Evolutionary conservation across 2,888 invertebrate species (phyloP).

Genomic region (Bembecia ichneumoniformis): DNA sequence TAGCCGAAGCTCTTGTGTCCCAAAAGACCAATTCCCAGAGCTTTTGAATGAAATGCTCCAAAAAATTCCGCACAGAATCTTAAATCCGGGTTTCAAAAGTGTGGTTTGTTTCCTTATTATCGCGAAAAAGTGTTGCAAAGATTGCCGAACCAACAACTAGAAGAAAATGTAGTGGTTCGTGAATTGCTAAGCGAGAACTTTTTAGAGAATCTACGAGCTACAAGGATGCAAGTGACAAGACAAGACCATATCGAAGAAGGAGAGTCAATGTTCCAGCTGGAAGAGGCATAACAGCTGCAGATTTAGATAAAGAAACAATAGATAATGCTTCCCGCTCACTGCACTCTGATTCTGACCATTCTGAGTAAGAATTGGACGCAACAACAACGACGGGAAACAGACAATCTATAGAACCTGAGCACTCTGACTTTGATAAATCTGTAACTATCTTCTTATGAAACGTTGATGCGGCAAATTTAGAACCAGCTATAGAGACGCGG

Average conservation of each 20-base stretch:
- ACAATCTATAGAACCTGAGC: neutral
- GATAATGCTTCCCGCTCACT: neutral
- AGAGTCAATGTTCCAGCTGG: conserved; percentile 11
- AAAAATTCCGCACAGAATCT: conserved; percentile 12
- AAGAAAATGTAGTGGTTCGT: conserved; percentile 4
- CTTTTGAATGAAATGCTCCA: conserved; percentile 13
- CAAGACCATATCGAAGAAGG: conserved; percentile 9
- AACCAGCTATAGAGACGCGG: neutral
- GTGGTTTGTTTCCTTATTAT: conserved; percentile 9
- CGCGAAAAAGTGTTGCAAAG: conserved; percentile 5
- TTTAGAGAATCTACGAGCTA: conserved; percentile 9
- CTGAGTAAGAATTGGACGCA: neutral
- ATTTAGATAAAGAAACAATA: conserved; percentile 5
- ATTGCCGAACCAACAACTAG: conserved; percentile 5
- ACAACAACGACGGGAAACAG: neutral
- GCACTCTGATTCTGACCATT: neutral
- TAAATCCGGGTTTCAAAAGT: conserved; percentile 13
- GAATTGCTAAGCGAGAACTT: conserved; percentile 1
- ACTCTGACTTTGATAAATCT: neutral
- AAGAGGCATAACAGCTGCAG: conserved; percentile 10
- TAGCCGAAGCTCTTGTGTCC: conserved; percentile 10
- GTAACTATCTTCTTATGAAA: neutral
- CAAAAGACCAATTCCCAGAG: conserved; percentile 12
- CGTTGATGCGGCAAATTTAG: neutral
- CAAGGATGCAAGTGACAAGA: conserved; percentile 10